Percentiles rank a stretch among this genome's conserved stretches.
phyloP scores from a whole-genome alignment of 2,113 vertebrate species.

The Pelusios castaneus region DNA sequence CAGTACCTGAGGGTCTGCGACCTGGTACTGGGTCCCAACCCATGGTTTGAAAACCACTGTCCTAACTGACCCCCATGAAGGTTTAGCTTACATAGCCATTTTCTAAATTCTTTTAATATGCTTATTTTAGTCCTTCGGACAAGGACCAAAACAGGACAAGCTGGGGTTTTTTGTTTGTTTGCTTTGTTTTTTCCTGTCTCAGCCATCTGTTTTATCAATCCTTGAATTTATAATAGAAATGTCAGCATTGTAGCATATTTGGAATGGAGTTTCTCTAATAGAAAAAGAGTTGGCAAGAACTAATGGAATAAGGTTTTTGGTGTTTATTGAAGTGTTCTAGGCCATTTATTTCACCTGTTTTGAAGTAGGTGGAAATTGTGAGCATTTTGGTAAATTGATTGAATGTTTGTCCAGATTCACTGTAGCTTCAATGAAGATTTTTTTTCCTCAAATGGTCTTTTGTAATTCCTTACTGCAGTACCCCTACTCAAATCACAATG shows the following conservation, averaged over 20 bases:
- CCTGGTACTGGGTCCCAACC: no score
- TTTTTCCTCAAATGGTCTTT: not conserved
- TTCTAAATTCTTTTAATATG: slow-evolving; percentile 28
- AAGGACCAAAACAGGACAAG: not conserved
- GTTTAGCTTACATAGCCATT: slow-evolving; percentile 27
- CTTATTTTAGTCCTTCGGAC: not conserved
- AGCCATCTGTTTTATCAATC: slow-evolving; percentile 56
- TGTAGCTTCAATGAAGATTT: not conserved
- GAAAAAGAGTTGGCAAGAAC: not conserved
- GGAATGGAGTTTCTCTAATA: not conserved
- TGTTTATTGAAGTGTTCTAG: not conserved
- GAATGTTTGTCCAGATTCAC: not conserved
- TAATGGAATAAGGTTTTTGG: not conserved
- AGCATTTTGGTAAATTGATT: not conserved
- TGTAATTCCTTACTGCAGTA: not conserved
- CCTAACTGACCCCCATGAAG: not conserved
- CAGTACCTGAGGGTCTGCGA: no score
- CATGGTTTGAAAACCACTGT: no score
- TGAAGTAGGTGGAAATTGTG: not conserved
- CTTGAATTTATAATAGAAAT: slow-evolving; percentile 52
- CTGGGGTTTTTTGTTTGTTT: not conserved
- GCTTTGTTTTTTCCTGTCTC: not conserved
- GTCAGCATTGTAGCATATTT: slow-evolving; percentile 32
- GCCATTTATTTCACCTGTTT: not conserved
- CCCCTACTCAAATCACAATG: not conserved